These are phyloP conservation scores for Emesis furor DNA, from an alignment of 2,888 invertebrate species.

Conservation along the genomic window DNA sequence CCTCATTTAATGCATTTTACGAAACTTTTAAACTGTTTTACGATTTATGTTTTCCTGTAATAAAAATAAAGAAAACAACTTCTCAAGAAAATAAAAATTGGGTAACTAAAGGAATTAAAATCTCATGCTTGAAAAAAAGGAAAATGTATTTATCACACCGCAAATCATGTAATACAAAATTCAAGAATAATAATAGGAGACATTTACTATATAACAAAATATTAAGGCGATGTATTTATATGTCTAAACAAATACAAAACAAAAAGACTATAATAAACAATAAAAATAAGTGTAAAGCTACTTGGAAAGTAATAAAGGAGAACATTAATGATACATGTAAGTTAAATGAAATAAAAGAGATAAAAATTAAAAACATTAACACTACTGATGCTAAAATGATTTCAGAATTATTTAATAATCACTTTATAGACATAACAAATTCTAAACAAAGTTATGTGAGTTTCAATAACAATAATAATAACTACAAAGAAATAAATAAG, in stretches of 20 bases:
- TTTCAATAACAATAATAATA: neutral
- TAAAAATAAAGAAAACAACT: neutral
- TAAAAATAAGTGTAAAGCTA: slow-evolving; percentile 1
- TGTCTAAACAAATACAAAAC: slow-evolving; percentile 9
- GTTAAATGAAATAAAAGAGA: neutral
- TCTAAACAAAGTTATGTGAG: neutral
- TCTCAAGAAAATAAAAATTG: neutral
- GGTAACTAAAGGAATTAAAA: neutral
- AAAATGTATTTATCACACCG: neutral
- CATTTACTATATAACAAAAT: neutral
- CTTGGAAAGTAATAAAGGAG: neutral
- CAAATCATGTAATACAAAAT: neutral
- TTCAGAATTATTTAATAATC: neutral
- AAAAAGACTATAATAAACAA: neutral
- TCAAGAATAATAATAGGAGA: neutral
- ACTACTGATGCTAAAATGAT: neutral
- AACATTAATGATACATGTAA: neutral
- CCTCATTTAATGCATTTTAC: neutral
- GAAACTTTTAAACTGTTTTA: neutral
- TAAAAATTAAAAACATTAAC: neutral
- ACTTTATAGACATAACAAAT: neutral
- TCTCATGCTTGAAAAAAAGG: neutral
- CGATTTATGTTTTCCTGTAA: neutral
- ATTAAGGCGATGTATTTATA: neutral
- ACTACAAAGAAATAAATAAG: neutral